Evolutionary conservation across 1,140 invertebrate genomes (phyloP).

Genomic region (Phymorhynchus buccinoides): DNA sequence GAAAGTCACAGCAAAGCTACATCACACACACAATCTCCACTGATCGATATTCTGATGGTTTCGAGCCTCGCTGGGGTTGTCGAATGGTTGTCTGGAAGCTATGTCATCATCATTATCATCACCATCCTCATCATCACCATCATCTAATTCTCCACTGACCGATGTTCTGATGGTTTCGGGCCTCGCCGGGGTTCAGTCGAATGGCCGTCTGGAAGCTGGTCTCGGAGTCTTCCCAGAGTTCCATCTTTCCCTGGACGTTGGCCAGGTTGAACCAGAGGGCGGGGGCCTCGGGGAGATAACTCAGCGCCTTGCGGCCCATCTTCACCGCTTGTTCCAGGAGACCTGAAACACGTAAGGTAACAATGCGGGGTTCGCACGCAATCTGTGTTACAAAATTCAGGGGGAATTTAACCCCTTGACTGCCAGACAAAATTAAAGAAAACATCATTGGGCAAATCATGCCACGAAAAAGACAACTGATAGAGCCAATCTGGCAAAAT

Average conservation of each 20-base stretch:
- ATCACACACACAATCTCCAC: constrained; percentile 35
- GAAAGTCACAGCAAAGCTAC: background rate
- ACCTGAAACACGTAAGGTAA: constrained; percentile 75
- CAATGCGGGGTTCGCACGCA: background rate
- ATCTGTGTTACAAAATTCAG: no score
- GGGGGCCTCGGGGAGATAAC: constrained; percentile 80
- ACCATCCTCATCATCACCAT: no score
- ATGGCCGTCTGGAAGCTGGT: constrained; percentile 85
- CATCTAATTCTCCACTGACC: constrained; percentile 76
- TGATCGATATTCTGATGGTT: constrained; percentile 90
- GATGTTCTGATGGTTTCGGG: constrained; percentile 88
- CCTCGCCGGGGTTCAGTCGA: constrained; percentile 79
- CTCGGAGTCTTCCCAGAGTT: constrained; percentile 85
- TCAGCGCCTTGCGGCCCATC: constrained; percentile 81
- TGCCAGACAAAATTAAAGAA: no score
- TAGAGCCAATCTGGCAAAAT: no score
- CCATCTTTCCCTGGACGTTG: constrained; percentile 89
- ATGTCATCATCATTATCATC: background rate
- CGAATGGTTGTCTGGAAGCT: constrained; percentile 85
- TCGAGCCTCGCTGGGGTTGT: constrained; percentile 80
- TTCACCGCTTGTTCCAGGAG: constrained; percentile 81
- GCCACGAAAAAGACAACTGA: no score
- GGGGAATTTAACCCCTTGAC: no score
- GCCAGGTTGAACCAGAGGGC: constrained; percentile 87
- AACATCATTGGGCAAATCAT: no score